Percentiles rank a stretch among this genome's conserved stretches.
Conservation (phyloP, 1,140 invertebrate species). For the Trachymyrmex cornetzi region DNA sequence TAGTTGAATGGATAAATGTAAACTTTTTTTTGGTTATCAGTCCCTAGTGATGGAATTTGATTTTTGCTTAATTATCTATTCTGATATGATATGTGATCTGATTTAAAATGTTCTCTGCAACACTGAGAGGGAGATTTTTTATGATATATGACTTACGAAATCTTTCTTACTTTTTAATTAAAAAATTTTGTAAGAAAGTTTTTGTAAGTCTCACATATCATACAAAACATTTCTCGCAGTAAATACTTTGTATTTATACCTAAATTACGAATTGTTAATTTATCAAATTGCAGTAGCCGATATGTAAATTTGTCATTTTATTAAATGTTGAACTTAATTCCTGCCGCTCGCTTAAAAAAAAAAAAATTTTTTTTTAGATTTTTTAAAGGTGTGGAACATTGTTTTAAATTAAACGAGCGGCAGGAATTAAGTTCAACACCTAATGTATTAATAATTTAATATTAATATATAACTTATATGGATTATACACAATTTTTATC, state of each 20-base stretch:
- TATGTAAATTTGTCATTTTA: neutral
- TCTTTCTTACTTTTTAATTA: too few species aligned
- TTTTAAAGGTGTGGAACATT: too few species aligned
- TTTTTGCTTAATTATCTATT: constrained; percentile 48
- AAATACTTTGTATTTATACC: neutral
- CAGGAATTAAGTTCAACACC: too few species aligned
- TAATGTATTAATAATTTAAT: neutral
- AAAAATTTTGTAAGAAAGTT: too few species aligned
- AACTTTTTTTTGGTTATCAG: constrained; percentile 51
- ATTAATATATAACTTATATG: neutral
- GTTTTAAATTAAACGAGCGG: too few species aligned
- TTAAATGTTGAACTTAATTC: too few species aligned
- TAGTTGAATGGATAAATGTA: constrained; percentile 26
- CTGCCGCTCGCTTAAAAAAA: too few species aligned
- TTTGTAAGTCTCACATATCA: too few species aligned
- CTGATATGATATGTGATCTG: constrained; percentile 17
- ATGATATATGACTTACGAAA: too few species aligned
- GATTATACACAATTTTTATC: neutral
- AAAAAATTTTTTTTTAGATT: too few species aligned
- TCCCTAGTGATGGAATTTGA: constrained; percentile 51
- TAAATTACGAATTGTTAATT: constrained; percentile 22
- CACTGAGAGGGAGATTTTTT: too few species aligned
- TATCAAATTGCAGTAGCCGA: neutral
- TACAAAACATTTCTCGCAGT: too few species aligned
- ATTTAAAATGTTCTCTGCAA: constrained; percentile 7